phyloP scores from a whole-genome alignment of 2,797 vertebrate species.

The Varecia variegata region DNA sequence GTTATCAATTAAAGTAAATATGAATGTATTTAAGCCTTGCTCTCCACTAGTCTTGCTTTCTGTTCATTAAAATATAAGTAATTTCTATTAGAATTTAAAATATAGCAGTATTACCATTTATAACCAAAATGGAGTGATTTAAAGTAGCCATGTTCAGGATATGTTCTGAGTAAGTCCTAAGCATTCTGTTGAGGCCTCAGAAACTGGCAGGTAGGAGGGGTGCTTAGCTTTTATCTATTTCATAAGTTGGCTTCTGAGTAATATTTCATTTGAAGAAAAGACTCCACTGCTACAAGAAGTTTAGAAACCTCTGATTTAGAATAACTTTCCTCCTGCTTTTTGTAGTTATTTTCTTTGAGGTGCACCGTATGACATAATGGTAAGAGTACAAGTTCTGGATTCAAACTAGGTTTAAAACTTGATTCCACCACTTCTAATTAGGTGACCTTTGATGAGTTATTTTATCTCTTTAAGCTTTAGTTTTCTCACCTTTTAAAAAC shows the following conservation, averaged over 20 bases:
- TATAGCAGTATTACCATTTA: background rate
- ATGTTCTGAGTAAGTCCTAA: background rate
- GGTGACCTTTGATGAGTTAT: slow-evolving; percentile 9
- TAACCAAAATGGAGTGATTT: background rate
- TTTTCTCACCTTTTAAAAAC: slow-evolving; percentile 27
- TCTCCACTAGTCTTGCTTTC: background rate
- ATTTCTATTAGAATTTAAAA: slow-evolving; percentile 1
- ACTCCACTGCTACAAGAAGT: background rate
- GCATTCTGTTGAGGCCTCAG: background rate
- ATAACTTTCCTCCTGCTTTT: background rate
- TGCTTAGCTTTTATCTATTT: background rate
- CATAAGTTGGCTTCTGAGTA: slow-evolving; percentile 27
- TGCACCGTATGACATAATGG: background rate
- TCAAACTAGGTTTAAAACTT: slow-evolving; percentile 40
- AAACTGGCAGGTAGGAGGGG: background rate
- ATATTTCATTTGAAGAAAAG: slow-evolving; percentile 16
- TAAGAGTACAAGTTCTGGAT: background rate
- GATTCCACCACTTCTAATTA: slow-evolving; percentile 9
- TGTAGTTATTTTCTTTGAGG: slow-evolving; percentile 9
- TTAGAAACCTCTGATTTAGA: slow-evolving; percentile 11
- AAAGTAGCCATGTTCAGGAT: background rate
- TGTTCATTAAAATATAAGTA: background rate
- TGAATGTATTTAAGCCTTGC: background rate
- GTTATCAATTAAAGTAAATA: slow-evolving; percentile 8
- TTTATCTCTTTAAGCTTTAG: slow-evolving; percentile 9